Conservation (phyloP, 1,140 invertebrate genomes). For the Grapholita molesta region DNA sequence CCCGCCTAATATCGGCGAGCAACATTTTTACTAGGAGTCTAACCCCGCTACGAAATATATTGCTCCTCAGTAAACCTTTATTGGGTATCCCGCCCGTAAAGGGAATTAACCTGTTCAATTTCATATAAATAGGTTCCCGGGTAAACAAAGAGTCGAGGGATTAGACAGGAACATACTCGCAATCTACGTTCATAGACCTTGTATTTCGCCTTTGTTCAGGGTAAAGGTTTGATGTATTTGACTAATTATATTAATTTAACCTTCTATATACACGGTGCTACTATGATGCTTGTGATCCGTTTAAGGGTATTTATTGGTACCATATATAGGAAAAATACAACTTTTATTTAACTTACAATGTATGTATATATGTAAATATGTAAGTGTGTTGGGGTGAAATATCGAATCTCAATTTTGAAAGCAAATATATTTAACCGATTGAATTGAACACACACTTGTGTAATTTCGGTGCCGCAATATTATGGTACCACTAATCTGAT, state of each 20-base stretch:
- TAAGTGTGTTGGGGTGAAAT: too few relatives aligned
- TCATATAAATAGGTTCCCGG: conserved; percentile 35
- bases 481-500: too few relatives aligned
- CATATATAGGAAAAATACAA: too few relatives aligned
- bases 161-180: conserved; percentile 12
- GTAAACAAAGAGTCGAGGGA: conserved; percentile 27
- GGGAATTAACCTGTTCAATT: conserved; percentile 39
- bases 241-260: not conserved
- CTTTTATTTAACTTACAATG: too few relatives aligned
- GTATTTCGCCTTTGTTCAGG: not conserved
- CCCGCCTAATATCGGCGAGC: not conserved
- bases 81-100: conserved; percentile 36
- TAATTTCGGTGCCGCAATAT: too few relatives aligned
- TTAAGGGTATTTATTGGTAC: too few relatives aligned
- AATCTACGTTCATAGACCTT: conserved; percentile 4
- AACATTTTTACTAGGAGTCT: conserved; percentile 15
- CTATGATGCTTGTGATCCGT: too few relatives aligned
- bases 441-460: too few relatives aligned
- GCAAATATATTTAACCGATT: too few relatives aligned
- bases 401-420: too few relatives aligned
- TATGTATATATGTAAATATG: too few relatives aligned
- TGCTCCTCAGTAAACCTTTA: conserved; percentile 33
- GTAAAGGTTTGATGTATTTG: not conserved
- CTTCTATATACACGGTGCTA: too few relatives aligned
- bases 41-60: conserved; percentile 27